Evolutionary conservation across 2,888 invertebrate genomes (phyloP), one percentile per base, ranked within the genome.

Genomic region (Polyommatus iphigenia): DNA sequence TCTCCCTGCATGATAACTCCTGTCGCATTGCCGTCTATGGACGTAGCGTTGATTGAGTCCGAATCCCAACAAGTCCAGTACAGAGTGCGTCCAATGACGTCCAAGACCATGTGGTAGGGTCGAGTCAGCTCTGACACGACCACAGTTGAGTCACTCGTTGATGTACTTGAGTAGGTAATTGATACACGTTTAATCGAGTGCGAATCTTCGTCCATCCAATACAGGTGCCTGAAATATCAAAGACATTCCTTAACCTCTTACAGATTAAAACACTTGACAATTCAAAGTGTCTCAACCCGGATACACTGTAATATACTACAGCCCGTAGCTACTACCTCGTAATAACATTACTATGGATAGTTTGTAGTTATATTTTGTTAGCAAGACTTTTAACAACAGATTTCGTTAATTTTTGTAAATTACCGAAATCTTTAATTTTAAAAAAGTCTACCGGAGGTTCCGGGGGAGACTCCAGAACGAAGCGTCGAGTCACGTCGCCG

Each of bases 31-130:
- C 89, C 95, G 79, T 96, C 96, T 41, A 97, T 94, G 80, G 97
- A 95, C 0, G 98, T 98, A 0, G 98, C 97, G 88, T 99, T 99
- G 76, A 99, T 98, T 0, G 97, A 96, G 87, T 99, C 97, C 10
- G 97, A 96, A 80, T 95, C 95, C 0, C 96, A 94, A 84, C 98
- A 98, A 0, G 98, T 97, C 98, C 98, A 99, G 91, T 98, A 99
- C 0, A 99, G 88, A 1, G 98, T 91, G 20, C 98, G 95, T 0
- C 98, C 97, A 54, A 98, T 94, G 0, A 97, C 96, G 89, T 99
- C 99, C 8, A 99, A 93, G 0, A 97, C 98, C 83, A 99, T 95
- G 88, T 98, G 98, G 85, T 96, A 97, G 0, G 98, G 98, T 79
- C 96, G 95, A 0, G 93, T 88, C 2, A 96, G 94, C 3, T 95